Conservation (phyloP, 2,113 vertebrate genomes). For the Indri indri region DNA sequence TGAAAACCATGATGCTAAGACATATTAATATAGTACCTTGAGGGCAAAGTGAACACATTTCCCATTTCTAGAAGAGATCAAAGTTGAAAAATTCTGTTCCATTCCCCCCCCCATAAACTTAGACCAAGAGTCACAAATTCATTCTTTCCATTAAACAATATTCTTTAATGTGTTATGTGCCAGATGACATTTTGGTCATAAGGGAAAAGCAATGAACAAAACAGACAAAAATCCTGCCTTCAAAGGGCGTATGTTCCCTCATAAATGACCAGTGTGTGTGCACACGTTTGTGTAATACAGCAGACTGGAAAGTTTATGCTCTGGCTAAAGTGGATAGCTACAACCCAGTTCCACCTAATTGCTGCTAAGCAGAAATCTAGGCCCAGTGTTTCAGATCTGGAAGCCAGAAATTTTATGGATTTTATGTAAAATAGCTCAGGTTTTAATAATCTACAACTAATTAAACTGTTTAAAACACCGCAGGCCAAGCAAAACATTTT, state of each 20-base stretch:
- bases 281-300: no score
- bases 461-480: background rate
- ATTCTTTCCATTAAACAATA: background rate
- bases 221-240: background rate
- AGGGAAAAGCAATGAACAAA: constrained; percentile 4
- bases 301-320: background rate
- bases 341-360: background rate
- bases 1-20: background rate
- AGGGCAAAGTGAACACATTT: background rate
- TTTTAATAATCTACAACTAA: constrained; percentile 26
- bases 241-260: background rate
- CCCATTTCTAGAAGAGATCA: background rate
- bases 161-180: background rate
- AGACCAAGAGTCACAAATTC: constrained; percentile 16
- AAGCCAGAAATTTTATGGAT: background rate
- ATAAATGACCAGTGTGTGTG: no score
- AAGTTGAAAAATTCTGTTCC: background rate
- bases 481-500: background rate
- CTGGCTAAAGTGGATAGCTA: background rate
- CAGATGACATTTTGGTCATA: background rate
- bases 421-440: background rate
- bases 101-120: background rate
- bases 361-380: background rate
- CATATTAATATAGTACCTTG: background rate
- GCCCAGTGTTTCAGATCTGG: background rate